These are phyloP conservation scores for Hyles euphorbiae DNA, from an alignment of 1,140 invertebrate species.

Conservation along the genomic window DNA sequence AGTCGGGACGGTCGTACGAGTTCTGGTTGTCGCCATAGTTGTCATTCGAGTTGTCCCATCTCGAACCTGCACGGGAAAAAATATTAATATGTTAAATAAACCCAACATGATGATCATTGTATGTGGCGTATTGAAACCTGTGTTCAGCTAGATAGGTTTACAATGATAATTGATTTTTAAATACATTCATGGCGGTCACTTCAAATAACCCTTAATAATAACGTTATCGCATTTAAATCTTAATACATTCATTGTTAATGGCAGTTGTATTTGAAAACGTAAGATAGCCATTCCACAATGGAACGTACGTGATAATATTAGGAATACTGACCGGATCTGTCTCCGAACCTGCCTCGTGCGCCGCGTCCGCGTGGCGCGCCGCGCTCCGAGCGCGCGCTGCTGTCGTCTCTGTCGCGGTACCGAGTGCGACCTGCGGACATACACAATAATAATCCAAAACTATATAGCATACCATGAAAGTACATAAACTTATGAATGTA, in stretches of 20 bases:
- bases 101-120: background rate
- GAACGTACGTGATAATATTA: background rate
- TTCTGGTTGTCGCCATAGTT: constrained; percentile 13
- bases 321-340: constrained; percentile 16
- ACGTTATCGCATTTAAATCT: no score
- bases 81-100: background rate
- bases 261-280: no score
- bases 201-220: no score
- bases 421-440: constrained; percentile 38
- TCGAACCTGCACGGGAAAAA: constrained; percentile 7
- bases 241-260: no score
- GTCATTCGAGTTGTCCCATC: constrained; percentile 19
- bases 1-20: constrained; percentile 15
- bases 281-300: no score
- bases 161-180: no score
- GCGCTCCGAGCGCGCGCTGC: constrained; percentile 20
- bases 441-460: background rate
- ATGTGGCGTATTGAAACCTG: no score
- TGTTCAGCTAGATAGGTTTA: no score
- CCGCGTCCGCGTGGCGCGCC: constrained; percentile 26
- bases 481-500: no score
- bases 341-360: constrained; percentile 25
- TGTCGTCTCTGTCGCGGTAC: constrained; percentile 44
- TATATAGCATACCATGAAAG: no score
- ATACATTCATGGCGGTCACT: no score